Base-by-base conservation (phyloP, 2,888 invertebrate genomes). In the Trachelus iudaicus region DNA sequence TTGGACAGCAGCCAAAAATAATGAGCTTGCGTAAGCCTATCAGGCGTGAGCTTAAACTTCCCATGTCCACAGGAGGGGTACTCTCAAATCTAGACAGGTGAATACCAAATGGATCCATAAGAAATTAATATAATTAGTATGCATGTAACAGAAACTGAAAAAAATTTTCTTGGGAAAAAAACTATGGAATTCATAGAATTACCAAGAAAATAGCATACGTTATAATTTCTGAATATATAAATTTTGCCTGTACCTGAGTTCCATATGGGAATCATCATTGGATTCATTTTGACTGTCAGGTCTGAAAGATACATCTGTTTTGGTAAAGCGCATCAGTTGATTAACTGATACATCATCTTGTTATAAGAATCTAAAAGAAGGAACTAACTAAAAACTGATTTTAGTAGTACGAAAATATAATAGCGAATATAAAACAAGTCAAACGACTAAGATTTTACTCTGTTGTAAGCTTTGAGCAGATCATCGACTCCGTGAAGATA, bases 1-100 rank as follows among this genome's bases (percentile, higher is more conserved):
- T 71, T 78, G 78, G 73, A 73, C 37, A 30, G 35, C n/a, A 4
- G 73, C 78, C 78, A 78, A 78, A 75, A 78, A 78, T 78, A 78
- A 73, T 35, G 56, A 23, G 6, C 68, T 37, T 73, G 71, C 71
- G 56, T 56, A 56, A 56, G 56, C 56, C 56, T 9, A 2, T 56
- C 23, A 23, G 56, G 23, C 56, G 2, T 56, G 56, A 56, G 56
- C 23, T 56, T 56, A 56, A 56, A 23, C 56, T 56, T 56, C 23
- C 23, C 6, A 56, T 23, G 9, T 56, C 23, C 56, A 56, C 23
- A 56, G 23, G 23, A 23, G 9, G 23, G 9, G 23, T 40, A 40
- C 23, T 23, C 2, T 40, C 1, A 2, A 23, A 56, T 23, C 56
- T 56, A 9, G 9, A 56, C 56, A 23, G 23, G 56, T 56, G 23